Evolutionary conservation across 2,113 vertebrate species (phyloP), one percentile per base, ranked within the genome.

Genomic region (Salvelinus namaycush): DNA sequence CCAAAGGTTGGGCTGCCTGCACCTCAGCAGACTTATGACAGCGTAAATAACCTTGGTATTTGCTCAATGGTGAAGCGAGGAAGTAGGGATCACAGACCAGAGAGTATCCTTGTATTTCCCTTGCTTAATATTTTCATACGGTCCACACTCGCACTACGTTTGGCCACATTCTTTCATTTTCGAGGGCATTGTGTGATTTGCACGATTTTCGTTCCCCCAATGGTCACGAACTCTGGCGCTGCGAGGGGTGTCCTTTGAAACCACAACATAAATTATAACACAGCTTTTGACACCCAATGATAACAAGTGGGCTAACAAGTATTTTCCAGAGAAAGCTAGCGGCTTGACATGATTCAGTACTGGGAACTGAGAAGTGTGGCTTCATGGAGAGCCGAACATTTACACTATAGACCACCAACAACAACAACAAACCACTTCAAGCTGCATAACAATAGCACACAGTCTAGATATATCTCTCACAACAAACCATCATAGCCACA

Each of bases 31-130:
- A 90, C 89, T 84, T 89, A 89, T 79, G 75, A 82, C 71, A 82
- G 85, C 87, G 86, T 88, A 90, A 91, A 86, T 87, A 85, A 89
- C 84, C 81, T 82, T 12, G 72, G 74, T 85, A 84, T 92, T 92
- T 86, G 87, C 80, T 83, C 82, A 76, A 75, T 31, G 12, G 76
- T 68, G 62, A 48, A 77, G 76, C 79, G 83, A 87, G 83, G 83
- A 84, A 83, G 82, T 70, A 77, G 79, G 79, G 84, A 82, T 69
- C 84, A 76, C 76, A 83, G 75, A 60, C 77, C 77, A 14, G 59
- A 82, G 79, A 70, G 73, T 81, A 80, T 87, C 67, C 69, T 49
- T 22, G 49, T 89, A 85, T 89, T 89, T 44, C 2, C 22, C 59
- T 85, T 70, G 2, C n/a, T 62, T 22, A 62, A 62, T 62, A 62